phyloP scores from a whole-genome alignment of 2,113 vertebrate genomes.

The Accipiter virgatus region DNA sequence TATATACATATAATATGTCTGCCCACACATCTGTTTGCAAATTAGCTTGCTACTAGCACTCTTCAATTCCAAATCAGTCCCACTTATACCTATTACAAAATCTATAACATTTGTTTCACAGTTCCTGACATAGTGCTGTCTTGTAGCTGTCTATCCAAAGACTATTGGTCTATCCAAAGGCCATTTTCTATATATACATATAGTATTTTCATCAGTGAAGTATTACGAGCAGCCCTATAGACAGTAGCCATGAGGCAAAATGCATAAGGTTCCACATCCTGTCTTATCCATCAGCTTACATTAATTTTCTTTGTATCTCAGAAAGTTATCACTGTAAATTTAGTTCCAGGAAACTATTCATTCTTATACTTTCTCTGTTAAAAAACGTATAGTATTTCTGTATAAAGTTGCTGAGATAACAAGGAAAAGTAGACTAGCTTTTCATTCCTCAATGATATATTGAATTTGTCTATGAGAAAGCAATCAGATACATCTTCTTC shows the following conservation, averaged over 20 bases:
- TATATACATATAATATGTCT: neutral
- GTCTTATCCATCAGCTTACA: neutral
- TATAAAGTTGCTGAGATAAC: neutral
- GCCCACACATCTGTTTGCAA: conserved; percentile 1
- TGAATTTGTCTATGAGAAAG: neutral
- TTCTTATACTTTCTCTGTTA: neutral
- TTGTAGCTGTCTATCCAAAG: neutral
- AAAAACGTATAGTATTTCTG: neutral
- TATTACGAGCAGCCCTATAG: neutral
- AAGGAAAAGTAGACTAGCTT: neutral
- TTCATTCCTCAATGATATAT: neutral
- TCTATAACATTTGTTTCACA: neutral
- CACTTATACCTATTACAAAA: neutral
- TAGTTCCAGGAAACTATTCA: neutral
- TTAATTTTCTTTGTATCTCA: neutral
- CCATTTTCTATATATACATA: neutral
- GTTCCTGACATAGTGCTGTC: neutral
- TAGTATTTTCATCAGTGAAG: neutral
- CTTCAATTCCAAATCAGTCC: neutral
- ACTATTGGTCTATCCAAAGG: neutral
- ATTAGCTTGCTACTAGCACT: conserved; percentile 2
- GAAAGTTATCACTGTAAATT: neutral
- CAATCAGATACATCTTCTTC: neutral
- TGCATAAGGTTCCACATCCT: neutral
- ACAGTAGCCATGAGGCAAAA: neutral